A percentile compares a stretch with the other conserved stretches of the same genome.
Conservation (phyloP, 23 tunicate genomes). For the Aplidium turbinatum region DNA sequence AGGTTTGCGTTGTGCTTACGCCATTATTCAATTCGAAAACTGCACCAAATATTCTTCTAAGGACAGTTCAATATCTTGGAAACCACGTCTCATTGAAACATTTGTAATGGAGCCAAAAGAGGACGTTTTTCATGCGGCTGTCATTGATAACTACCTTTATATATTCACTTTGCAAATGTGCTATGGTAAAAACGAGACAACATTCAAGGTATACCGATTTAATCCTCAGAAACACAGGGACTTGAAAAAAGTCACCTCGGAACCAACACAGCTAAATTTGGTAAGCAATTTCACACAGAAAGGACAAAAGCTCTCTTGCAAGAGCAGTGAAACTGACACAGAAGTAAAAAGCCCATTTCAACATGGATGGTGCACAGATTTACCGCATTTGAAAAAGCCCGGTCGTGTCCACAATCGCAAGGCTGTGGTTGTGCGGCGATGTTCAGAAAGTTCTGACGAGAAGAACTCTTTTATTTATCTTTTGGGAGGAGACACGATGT, state of each 20-base stretch:
- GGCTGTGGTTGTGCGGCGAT: background rate
- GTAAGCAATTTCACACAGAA: too few species aligned
- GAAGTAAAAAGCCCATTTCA: too few species aligned
- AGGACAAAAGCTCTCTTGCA: too few species aligned
- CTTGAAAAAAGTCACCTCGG: too few species aligned
- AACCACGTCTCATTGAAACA: slow-evolving; percentile 10
- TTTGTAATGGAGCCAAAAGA: slow-evolving; percentile 7
- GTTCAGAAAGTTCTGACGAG: background rate
- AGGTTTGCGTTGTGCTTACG: slow-evolving; percentile 23
- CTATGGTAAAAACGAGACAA: background rate
- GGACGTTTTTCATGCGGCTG: slow-evolving; percentile 14
- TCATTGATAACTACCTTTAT: slow-evolving; percentile 22
- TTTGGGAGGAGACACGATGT: background rate
- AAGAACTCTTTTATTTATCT: background rate
- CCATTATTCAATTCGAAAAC: slow-evolving; percentile 11
- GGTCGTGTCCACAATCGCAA: too few species aligned
- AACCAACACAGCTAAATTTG: too few species aligned
- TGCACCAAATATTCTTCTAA: background rate
- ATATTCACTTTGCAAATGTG: slow-evolving; percentile 29
- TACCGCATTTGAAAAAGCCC: too few species aligned
- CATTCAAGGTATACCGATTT: background rate
- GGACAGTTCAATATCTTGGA: background rate
- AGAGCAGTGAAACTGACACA: too few species aligned
- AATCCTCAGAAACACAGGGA: too few species aligned
- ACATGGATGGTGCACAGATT: too few species aligned